Percentiles rank a stretch among this genome's conserved stretches.
Evolutionary conservation across 1,140 invertebrate genomes (phyloP).

Genomic region (Myzus persicae): DNA sequence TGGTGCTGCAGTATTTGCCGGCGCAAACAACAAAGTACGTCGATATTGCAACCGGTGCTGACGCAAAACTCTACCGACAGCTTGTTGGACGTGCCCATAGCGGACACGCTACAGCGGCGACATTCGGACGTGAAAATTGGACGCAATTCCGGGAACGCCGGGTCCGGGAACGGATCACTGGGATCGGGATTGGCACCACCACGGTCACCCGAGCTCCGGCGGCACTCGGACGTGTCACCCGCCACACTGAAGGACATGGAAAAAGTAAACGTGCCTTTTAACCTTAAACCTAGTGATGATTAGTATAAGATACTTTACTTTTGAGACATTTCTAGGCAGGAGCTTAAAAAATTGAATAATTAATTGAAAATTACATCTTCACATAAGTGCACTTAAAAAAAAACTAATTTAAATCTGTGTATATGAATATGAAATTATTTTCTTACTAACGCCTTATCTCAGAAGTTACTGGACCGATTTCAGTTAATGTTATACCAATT

Average conservation of each 20-base stretch:
- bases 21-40: constrained; percentile 77
- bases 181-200: constrained; percentile 75
- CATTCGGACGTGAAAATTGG: constrained; percentile 82
- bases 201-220: constrained; percentile 76
- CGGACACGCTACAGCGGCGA: constrained; percentile 76
- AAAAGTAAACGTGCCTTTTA: constrained; percentile 69
- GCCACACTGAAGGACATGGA: constrained; percentile 84
- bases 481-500: neutral
- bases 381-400: too few species aligned
- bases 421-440: neutral
- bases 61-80: constrained; percentile 81
- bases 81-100: constrained; percentile 77
- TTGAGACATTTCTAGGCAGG: too few species aligned
- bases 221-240: constrained; percentile 84
- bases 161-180: constrained; percentile 66
- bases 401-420: too few species aligned
- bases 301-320: too few species aligned
- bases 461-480: neutral
- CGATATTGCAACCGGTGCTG: constrained; percentile 68
- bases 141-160: constrained; percentile 65
- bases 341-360: too few species aligned
- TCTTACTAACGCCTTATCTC: neutral
- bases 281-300: neutral
- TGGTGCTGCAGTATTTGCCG: constrained; percentile 84
- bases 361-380: too few species aligned